Conservation (phyloP, 1,140 invertebrate genomes). For the Dolichoris vasculosae region DNA sequence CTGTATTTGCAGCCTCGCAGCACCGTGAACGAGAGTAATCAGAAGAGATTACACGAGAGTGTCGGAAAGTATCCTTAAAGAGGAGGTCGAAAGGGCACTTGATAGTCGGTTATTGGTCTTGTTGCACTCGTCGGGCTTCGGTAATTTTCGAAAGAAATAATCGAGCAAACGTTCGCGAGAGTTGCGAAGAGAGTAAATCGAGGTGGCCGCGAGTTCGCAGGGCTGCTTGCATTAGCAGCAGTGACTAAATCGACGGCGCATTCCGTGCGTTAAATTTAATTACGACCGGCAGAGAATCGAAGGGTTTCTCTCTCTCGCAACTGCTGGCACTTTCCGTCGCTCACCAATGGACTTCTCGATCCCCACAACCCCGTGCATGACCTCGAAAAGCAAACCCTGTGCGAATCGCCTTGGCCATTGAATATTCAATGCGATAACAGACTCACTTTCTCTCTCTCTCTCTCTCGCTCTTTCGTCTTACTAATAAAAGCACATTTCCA, state of each 20-base stretch:
- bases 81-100: background rate
- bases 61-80: background rate
- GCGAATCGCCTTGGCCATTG: conserved; percentile 38
- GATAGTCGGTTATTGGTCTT: background rate
- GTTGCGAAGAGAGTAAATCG: background rate
- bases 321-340: background rate
- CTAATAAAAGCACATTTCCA: conserved; percentile 37
- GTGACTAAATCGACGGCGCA: conserved; percentile 7
- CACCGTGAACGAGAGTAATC: background rate
- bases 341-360: conserved; percentile 5
- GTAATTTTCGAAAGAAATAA: conserved; percentile 14
- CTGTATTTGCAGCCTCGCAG: background rate
- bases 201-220: background rate
- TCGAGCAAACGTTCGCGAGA: background rate
- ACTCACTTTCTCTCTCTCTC: background rate
- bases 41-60: background rate
- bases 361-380: background rate
- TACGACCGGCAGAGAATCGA: conserved; percentile 8
- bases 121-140: background rate
- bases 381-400: conserved; percentile 27
- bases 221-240: background rate
- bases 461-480: background rate
- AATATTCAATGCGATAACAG: conserved; percentile 49
- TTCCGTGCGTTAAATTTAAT: conserved; percentile 46
- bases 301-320: conserved; percentile 26